Conservation (phyloP, 2,888 invertebrate species). For the Formica aserva region DNA sequence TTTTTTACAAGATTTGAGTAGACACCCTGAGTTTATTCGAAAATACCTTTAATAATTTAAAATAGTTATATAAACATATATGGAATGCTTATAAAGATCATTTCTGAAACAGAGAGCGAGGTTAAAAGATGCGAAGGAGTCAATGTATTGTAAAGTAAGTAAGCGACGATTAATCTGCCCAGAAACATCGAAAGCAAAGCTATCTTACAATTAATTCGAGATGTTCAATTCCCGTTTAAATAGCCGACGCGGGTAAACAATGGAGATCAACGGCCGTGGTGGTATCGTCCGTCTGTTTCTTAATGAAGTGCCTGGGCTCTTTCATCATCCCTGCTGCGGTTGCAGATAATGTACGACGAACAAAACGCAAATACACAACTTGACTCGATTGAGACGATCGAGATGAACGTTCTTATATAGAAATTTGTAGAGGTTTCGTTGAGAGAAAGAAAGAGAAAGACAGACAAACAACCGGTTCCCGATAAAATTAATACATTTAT, state of each 20-base stretch:
- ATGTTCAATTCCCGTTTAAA: conserved; percentile 46
- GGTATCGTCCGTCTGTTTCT: conserved; percentile 40
- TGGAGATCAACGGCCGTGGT: conserved; percentile 49
- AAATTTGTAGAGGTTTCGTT: conserved; percentile 10
- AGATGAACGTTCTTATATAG: conserved; percentile 31
- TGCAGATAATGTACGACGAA: conserved; percentile 37
- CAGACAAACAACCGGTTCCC: background rate
- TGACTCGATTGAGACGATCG: conserved; percentile 31
- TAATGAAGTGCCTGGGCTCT: conserved; percentile 53
- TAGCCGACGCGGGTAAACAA: conserved; percentile 40
- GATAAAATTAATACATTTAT: conserved; percentile 39
- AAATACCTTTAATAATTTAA: background rate
- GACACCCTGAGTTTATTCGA: background rate
- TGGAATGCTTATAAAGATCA: background rate
- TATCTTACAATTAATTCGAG: conserved; percentile 28
- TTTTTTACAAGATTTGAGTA: too few species aligned
- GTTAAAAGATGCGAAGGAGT: background rate
- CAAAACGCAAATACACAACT: conserved; percentile 44
- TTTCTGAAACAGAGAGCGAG: background rate
- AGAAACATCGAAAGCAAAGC: background rate
- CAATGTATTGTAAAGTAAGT: background rate
- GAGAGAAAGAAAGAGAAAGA: background rate
- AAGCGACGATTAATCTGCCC: conserved; percentile 2
- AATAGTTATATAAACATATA: background rate
- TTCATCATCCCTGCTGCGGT: conserved; percentile 46